A percentile compares a stretch with the other conserved stretches of the same genome.
Evolutionary conservation across 2,113 vertebrate genomes (phyloP).

Genomic region (Thomomys bottae): DNA sequence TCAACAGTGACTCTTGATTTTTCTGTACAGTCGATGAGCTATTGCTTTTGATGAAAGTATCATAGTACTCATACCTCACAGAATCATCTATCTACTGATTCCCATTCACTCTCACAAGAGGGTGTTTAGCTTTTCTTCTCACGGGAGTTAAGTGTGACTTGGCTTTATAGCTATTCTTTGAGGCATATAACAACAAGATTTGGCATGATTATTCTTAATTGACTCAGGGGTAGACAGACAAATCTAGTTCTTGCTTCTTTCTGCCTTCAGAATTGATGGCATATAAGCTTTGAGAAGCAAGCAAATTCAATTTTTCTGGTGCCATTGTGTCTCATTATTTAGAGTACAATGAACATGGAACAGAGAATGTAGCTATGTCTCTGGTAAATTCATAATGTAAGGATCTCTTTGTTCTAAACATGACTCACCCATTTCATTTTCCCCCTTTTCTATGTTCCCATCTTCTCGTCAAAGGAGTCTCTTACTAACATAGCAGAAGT

Average conservation of each 20-base stretch:
- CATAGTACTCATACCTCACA: conserved; percentile 6
- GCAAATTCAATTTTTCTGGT: conserved; percentile 24
- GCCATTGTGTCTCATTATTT: background rate
- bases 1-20: conserved; percentile 43
- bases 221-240: conserved; percentile 36
- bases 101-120: background rate
- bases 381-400: conserved; percentile 4
- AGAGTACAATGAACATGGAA: background rate
- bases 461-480: conserved; percentile 22
- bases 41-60: conserved; percentile 30
- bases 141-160: background rate
- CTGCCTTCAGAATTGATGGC: conserved; percentile 52
- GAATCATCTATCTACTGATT: conserved; percentile 3
- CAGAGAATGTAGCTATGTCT: background rate
- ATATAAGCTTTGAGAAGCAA: conserved; percentile 33
- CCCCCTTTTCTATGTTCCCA: background rate
- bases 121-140: background rate
- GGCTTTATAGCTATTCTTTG: background rate
- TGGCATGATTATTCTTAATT: conserved; percentile 58
- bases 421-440: background rate
- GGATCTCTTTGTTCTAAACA: background rate
- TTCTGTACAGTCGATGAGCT: conserved; percentile 25
- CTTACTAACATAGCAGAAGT: background rate
- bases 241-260: conserved; percentile 55
- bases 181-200: conserved; percentile 26